Base-by-base conservation (phyloP, 2,888 invertebrate species). In the Tetheella fluctuosa region DNA sequence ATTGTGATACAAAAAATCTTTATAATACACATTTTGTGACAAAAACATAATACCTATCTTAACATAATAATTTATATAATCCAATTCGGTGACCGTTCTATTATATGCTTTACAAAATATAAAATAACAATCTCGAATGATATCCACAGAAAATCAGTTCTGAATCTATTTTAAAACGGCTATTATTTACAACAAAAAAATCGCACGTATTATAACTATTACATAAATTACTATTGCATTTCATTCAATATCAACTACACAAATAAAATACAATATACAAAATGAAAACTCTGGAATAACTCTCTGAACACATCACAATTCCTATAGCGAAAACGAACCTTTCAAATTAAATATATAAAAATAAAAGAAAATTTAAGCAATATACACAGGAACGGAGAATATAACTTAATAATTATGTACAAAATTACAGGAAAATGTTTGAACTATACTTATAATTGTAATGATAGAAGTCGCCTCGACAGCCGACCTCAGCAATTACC, bases 141-240 rank as follows among this genome's bases (percentile, higher is more conserved):
- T 83, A 82, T 73, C 83, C 79, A 76, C 69, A 74, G 69, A 71
- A 72, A 76, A 65, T 80, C 78, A 76, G 74, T 79, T 79, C 73
- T 74, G 71, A 63, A 67, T 66, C 64, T 82, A 79, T 80, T 83
- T 70, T 81, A 84, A 55, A 85, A 84, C 84, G 76, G 85, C 81
- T 81, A 80, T 81, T 93, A 93, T 92, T 85, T 93, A 93, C 93
- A 92, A n/a, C n/a, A n/a, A n/a, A 82, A 77, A 86, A 48, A 48
- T 20, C 84, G 81, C 81, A 78, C 79, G 81, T 83, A 80, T 85
- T 75, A 82, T 81, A 84, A 79, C 89, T 91, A 92, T 85, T 86
- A 89, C 90, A 93, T 93, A 93, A 92, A 90, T 93, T 91, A 91
- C 93, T 93, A 92, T 93, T 93, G 93, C 92, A 88, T 91, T 91